Base-by-base conservation (phyloP, 1,140 invertebrate genomes). In the Formica selysi region DNA sequence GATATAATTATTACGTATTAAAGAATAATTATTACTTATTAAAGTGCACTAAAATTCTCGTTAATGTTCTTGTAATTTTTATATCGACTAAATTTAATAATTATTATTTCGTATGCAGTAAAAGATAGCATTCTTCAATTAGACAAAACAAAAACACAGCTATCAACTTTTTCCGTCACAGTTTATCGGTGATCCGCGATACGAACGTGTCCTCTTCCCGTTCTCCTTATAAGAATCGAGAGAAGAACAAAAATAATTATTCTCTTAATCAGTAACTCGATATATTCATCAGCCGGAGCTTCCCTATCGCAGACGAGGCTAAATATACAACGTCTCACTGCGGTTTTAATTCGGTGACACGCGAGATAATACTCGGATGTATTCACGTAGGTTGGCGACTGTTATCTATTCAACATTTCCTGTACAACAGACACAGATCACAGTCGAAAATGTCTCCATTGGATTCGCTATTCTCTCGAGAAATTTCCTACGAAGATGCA, bases 341-440 rank as follows among this genome's bases (percentile, higher is more conserved):
- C 29, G 57, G 41, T 89, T 78, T 57, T 68, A 65, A 85, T 83
- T 76, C 76, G 73, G 44, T 67, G 88, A 89, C 85, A 89, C 71
- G 81, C 70, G 88, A 41, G 8, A 90, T 89, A 90, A 44, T 29
- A 11, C 57, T 70, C 76, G 83, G 87, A 89, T 89, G 84, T 38
- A 16, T 65, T 71, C 6, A 76, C 76, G 87, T 89, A 81, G 83
- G 61, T 32, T 86, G 88, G 3, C 22, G 41, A 65, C 86, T 76
- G 83, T 80, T 89, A 89, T 89, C 88, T 86, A 38, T 71, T 32
- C 29, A 19, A 41, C 70, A 86, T 61, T 89, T 89, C 88, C 88
- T 76, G 64, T 51, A 19, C 19, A 48, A 19, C 51, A 16, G 16
- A 16, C 32, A 80, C 29, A 26, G 65, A 81, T 19, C 36, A 36